Evolutionary conservation across 2,888 invertebrate species (phyloP), one percentile per base, ranked within the genome.

Genomic region (Crematogaster levior): DNA sequence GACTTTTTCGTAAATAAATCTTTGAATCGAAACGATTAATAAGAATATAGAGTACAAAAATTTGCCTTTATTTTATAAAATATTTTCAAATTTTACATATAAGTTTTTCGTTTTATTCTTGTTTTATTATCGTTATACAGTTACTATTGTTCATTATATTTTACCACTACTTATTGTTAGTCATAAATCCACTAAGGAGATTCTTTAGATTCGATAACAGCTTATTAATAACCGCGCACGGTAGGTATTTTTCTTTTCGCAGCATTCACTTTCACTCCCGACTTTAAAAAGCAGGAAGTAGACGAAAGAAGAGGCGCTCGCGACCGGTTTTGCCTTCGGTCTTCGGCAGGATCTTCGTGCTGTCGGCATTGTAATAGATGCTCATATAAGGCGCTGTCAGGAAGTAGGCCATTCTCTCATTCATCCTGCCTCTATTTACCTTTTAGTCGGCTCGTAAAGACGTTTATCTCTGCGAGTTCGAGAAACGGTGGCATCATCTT

Each of bases 401-500:
- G 86, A 89, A 89, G 88, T 88, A 63, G 85, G 88, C 84, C 89
- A 88, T 85, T 60, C 83, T 75, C 82, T 58, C 88, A 85, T 88
- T 89, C 85, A 85, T 84, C 48, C 65, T 27, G 53, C 43, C 37
- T 79, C 72, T 79, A 79, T 79, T 79, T 79, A 34, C 70, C 77
- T 70, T 79, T 79, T 70, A 56, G 56, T 58, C 77, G 24, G 30
- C 40, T 48, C 53, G 40, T 77, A 77, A 66, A 77, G 40, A 66
- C 30, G 65, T 27, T 77, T 77, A 68, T 37, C 66, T 27, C 18
- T 21, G 18, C 10, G 46, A 53, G 18, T 18, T 12, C 51, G 75
- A 66, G 30, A 66, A 24, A 65, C 21, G 77, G 12, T 46, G 43
- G 43, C 43, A 34, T 21, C 34, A 30, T 56, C 12, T 79, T 30